Evolutionary conservation across 2,888 invertebrate genomes (phyloP).

Genomic region (Lycocerus yunnanus): DNA sequence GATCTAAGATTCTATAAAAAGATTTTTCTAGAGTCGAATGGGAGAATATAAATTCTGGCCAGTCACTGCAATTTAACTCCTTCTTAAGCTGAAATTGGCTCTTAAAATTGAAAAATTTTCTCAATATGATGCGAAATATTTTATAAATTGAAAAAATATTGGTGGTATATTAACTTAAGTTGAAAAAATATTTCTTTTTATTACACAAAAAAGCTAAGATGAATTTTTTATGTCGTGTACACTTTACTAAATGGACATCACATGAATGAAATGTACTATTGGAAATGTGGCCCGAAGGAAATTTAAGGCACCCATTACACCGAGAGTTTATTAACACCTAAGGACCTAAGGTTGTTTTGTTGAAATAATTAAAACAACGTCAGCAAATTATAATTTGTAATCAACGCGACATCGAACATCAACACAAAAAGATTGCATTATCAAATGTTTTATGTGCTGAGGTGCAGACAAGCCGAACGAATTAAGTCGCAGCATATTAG

Average conservation of each 20-base stretch:
- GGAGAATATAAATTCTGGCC: slow-evolving; percentile 20
- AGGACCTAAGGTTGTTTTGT: neutral
- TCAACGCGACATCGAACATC: neutral
- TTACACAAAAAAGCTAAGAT: neutral
- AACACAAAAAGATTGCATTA: no score
- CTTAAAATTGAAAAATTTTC: slow-evolving; percentile 1
- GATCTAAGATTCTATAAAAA: slow-evolving; percentile 19
- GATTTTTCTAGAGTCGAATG: slow-evolving; percentile 20
- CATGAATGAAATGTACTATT: neutral
- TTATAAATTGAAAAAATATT: neutral
- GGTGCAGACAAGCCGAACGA: no score
- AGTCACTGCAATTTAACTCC: neutral
- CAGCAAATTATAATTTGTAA: neutral
- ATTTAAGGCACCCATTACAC: neutral
- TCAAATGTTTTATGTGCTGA: no score
- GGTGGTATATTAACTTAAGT: neutral
- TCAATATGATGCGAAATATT: neutral
- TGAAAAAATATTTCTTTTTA: neutral
- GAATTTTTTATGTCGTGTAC: neutral
- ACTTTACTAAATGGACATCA: neutral
- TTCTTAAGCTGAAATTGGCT: neutral
- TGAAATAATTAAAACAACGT: neutral
- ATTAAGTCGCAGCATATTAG: no score
- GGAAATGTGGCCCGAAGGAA: neutral
- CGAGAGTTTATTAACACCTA: neutral